Conservation (phyloP, 2,113 vertebrate genomes). For the Equus quagga region DNA sequence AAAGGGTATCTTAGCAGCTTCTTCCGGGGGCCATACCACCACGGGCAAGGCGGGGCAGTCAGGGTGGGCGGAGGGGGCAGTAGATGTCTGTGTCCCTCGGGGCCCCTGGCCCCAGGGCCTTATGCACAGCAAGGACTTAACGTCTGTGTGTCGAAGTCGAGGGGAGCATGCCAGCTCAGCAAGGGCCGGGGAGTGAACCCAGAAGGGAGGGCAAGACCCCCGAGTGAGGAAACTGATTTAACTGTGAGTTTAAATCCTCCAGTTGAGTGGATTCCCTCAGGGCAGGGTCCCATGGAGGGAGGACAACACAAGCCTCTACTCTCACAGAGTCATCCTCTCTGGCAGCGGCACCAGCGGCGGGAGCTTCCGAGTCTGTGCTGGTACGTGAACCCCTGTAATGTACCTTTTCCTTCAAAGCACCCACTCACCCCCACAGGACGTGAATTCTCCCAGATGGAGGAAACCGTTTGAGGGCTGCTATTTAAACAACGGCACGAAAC, state of each 20-base stretch:
- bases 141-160: neutral
- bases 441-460: neutral
- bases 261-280: neutral
- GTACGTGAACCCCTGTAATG: accelerated
- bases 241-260: neutral
- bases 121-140: accelerated
- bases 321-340: too few species aligned
- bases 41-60: neutral
- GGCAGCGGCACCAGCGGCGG: neutral
- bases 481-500: too few species aligned
- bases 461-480: neutral
- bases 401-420: neutral
- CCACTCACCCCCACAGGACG: neutral
- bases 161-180: neutral
- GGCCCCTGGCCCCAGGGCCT: neutral
- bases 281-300: too few species aligned
- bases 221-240: neutral
- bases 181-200: neutral
- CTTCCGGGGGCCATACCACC: neutral
- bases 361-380: neutral
- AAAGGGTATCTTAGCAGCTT: neutral
- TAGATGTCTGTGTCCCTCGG: neutral
- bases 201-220: neutral
- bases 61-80: neutral
- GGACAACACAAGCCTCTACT: neutral